Evolutionary conservation across 2,888 invertebrate genomes (phyloP).

Genomic region (Rhingia rostrata): DNA sequence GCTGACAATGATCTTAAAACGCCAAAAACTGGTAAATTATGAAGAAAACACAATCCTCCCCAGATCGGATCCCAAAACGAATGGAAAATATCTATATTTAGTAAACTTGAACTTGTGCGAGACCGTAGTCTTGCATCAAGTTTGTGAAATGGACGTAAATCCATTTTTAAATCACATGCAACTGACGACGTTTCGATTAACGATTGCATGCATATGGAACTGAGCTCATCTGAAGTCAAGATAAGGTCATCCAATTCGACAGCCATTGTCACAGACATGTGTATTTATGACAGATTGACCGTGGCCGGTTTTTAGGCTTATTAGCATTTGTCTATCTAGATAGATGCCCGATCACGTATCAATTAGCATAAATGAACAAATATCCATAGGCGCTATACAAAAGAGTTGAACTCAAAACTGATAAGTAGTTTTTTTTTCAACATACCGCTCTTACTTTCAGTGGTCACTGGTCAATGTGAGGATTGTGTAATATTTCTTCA

Average conservation of each 20-base stretch:
- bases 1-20: conserved; percentile 52
- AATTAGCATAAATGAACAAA: conserved; percentile 62
- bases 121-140: conserved; percentile 12
- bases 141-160: conserved; percentile 15
- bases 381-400: conserved; percentile 46
- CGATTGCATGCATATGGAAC: background rate
- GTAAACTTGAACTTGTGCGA: conserved; percentile 63
- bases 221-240: conserved; percentile 6
- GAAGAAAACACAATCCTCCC: conserved; percentile 13
- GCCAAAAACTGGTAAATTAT: conserved; percentile 41
- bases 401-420: conserved; percentile 54
- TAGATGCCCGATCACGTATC: conserved; percentile 46
- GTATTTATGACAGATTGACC: conserved; percentile 29
- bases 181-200: background rate
- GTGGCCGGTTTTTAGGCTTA: conserved; percentile 39
- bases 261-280: background rate
- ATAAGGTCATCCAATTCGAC: conserved; percentile 19
- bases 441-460: conserved; percentile 56
- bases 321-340: conserved; percentile 43
- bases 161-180: conserved; percentile 12
- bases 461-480: background rate
- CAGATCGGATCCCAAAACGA: too few species aligned
- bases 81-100: conserved; percentile 53
- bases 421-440: conserved; percentile 8
- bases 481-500: too few species aligned